phyloP scores from a whole-genome alignment of 2,888 invertebrate genomes.

The Troides aeacus region DNA sequence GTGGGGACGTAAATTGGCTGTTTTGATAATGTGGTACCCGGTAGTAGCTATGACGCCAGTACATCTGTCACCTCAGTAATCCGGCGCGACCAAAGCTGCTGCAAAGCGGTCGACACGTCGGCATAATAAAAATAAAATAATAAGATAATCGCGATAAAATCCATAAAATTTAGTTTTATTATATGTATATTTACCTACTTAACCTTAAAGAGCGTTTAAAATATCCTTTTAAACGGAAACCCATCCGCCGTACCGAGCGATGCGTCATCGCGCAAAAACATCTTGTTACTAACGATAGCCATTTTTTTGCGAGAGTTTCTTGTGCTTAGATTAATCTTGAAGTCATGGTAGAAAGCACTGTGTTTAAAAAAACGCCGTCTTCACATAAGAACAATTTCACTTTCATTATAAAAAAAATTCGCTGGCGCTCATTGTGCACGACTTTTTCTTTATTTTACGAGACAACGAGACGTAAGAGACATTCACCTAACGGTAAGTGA shows the following conservation, averaged over 20 bases:
- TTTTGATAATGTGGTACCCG: no score
- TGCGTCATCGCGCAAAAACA: constrained; percentile 22
- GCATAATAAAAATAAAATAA: no score
- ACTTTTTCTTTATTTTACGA: background rate
- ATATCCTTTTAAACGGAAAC: constrained; percentile 23
- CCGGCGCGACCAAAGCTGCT: no score
- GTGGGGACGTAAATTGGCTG: no score
- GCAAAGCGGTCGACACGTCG: no score
- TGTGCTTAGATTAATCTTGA: constrained; percentile 13
- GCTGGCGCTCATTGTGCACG: background rate
- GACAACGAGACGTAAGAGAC: no score
- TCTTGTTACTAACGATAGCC: constrained; percentile 5
- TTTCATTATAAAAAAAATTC: constrained; percentile 8
- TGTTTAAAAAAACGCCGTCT: constrained; percentile 3
- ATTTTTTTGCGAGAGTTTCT: constrained; percentile 21
- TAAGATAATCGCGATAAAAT: no score
- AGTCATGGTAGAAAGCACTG: constrained; percentile 10
- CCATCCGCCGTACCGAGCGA: constrained; percentile 13
- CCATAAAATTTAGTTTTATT: no score
- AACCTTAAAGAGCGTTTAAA: background rate
- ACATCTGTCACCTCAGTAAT: no score
- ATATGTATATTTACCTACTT: background rate
- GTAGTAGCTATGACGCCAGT: no score
- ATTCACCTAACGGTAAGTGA: no score
- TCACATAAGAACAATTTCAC: constrained; percentile 12